Conservation (phyloP, 2,797 vertebrate species). For the Myotis pilosus region DNA sequence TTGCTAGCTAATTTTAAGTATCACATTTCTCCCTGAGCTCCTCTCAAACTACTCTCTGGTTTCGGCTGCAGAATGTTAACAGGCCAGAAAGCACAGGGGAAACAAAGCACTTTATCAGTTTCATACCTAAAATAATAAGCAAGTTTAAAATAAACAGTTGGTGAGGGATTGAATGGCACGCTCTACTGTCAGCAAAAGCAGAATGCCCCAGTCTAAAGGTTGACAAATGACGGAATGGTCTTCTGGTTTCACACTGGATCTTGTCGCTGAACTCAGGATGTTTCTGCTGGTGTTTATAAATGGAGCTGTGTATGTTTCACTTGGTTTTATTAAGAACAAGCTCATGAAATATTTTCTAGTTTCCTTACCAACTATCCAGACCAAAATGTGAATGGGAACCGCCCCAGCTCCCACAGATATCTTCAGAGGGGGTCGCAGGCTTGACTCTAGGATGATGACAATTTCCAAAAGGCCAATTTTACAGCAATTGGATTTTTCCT, state of each 20-base stretch:
- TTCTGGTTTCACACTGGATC: constrained; percentile 78
- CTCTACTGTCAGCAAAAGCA: constrained; percentile 79
- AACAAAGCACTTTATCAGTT: constrained; percentile 83
- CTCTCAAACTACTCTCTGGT: constrained; percentile 83
- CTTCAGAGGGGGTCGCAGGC: constrained; percentile 64
- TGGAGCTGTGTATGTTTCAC: constrained; percentile 19
- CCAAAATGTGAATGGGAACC: background rate
- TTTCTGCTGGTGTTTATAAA: constrained; percentile 73
- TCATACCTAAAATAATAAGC: constrained; percentile 82
- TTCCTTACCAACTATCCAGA: constrained; percentile 67
- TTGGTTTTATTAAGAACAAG: constrained; percentile 66
- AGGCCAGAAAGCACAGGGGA: constrained; percentile 82
- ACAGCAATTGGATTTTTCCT: constrained; percentile 87
- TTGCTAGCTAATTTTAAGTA: constrained; percentile 79
- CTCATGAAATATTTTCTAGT: constrained; percentile 68
- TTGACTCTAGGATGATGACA: constrained; percentile 81
- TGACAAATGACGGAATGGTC: constrained; percentile 78
- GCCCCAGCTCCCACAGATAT: constrained; percentile 35
- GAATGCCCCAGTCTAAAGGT: constrained; percentile 69
- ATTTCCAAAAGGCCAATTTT: constrained; percentile 86
- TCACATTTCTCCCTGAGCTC: constrained; percentile 83
- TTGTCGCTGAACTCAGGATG: constrained; percentile 73
- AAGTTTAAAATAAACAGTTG: constrained; percentile 83
- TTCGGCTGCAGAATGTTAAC: constrained; percentile 84
- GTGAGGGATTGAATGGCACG: constrained; percentile 72